Evolutionary conservation across 2,113 vertebrate species (phyloP).

Genomic region (Parus major): DNA sequence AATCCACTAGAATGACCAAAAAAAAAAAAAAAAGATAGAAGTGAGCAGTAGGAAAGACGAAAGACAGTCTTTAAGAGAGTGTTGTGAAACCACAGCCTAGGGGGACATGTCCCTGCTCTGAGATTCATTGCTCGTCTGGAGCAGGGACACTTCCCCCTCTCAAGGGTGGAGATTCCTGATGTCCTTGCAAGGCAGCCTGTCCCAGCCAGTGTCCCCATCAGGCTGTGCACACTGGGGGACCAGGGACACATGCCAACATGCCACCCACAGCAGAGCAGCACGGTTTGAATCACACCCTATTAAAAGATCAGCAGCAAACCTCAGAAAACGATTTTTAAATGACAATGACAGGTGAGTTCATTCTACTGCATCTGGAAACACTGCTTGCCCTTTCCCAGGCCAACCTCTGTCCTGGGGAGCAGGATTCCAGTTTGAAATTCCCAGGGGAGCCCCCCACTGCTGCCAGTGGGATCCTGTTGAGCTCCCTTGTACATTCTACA

Average conservation of each 20-base stretch:
- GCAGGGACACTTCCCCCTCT: not conserved
- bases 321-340: slow-evolving; percentile 2
- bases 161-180: not conserved
- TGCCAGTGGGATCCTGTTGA: not conserved
- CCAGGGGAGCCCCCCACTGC: not conserved
- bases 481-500: not conserved
- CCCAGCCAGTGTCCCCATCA: not conserved
- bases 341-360: not conserved
- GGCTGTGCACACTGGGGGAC: not conserved
- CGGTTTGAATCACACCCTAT: not conserved
- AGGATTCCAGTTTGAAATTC: not conserved
- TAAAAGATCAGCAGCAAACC: not conserved
- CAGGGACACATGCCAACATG: not conserved
- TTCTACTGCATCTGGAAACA: not conserved
- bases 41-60: not conserved
- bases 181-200: not conserved
- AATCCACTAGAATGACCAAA: not conserved
- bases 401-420: not conserved
- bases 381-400: not conserved
- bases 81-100: slow-evolving; percentile 14
- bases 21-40: not conserved
- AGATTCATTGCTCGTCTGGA: not conserved
- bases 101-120: not conserved
- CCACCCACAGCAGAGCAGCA: not conserved
- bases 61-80: not conserved